phyloP scores from a whole-genome alignment of 2,888 invertebrate species.

The Nomada fucata region DNA sequence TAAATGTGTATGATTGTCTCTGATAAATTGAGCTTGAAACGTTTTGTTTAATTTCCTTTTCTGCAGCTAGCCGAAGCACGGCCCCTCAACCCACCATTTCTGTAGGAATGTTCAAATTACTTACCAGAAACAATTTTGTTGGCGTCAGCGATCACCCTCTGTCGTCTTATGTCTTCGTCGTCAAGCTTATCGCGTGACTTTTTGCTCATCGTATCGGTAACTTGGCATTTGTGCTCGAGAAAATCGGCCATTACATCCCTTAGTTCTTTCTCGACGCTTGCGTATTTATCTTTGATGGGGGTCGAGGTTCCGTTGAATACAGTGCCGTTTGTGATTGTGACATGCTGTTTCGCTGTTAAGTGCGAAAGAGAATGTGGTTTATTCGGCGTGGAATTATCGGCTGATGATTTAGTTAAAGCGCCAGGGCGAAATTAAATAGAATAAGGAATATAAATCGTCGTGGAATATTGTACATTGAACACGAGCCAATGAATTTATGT shows the following conservation, averaged over 20 bases:
- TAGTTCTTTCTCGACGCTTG: slow-evolving; percentile 83
- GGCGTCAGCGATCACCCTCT: slow-evolving; percentile 81
- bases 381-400: slow-evolving; percentile 13
- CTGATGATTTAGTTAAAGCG: background rate
- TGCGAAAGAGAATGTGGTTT: slow-evolving; percentile 64
- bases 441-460: background rate
- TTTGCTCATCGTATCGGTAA: slow-evolving; percentile 80
- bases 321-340: slow-evolving; percentile 83
- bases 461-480: background rate
- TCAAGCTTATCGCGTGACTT: slow-evolving; percentile 78
- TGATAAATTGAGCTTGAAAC: background rate
- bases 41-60: slow-evolving; percentile 1
- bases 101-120: slow-evolving; percentile 65
- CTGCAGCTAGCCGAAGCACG: slow-evolving; percentile 78
- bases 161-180: slow-evolving; percentile 81
- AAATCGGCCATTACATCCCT: slow-evolving; percentile 83
- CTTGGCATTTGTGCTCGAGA: slow-evolving; percentile 81
- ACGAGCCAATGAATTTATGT: background rate
- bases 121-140: slow-evolving; percentile 82
- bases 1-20: slow-evolving; percentile 16
- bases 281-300: slow-evolving; percentile 84
- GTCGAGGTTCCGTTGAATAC: slow-evolving; percentile 84
- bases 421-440: background rate
- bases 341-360: slow-evolving; percentile 83
- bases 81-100: slow-evolving; percentile 81